Percentiles rank a stretch among this genome's conserved stretches.
These are phyloP conservation scores for Geotrypetes seraphini DNA, from an alignment of 2,797 vertebrate species.

Conservation along the genomic window DNA sequence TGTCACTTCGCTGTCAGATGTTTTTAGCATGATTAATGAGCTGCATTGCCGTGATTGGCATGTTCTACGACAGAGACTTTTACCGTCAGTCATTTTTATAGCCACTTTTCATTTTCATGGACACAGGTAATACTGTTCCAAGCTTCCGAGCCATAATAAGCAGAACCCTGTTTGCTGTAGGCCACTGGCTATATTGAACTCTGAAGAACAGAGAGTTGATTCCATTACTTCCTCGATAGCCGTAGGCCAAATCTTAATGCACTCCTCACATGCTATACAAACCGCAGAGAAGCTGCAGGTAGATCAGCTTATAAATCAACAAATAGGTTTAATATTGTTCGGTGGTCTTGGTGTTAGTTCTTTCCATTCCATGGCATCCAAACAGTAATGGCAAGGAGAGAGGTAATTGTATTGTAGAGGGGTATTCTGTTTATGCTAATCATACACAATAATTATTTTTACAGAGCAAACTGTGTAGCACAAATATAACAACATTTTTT, in stretches of 20 bases:
- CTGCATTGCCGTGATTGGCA: slow-evolving; percentile 13
- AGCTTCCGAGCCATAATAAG: background rate
- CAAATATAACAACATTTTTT: no score
- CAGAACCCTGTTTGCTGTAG: slow-evolving; percentile 9
- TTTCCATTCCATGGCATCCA: no score
- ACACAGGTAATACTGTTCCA: background rate
- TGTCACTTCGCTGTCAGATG: slow-evolving; percentile 23
- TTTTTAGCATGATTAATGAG: slow-evolving; percentile 33
- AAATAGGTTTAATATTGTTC: background rate
- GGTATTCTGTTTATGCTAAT: no score
- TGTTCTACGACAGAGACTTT: slow-evolving; percentile 24
- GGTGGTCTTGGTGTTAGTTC: background rate
- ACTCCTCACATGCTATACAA: no score
- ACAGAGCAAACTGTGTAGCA: no score
- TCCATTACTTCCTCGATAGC: slow-evolving; percentile 5
- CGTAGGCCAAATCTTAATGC: slow-evolving; percentile 9
- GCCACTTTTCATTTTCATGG: slow-evolving; percentile 25
- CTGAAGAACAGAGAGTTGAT: slow-evolving; percentile 1
- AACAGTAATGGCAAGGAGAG: no score
- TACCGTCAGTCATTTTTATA: slow-evolving; percentile 26
- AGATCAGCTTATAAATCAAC: background rate
- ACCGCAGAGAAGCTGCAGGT: background rate
- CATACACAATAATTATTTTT: no score
- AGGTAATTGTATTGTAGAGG: no score
- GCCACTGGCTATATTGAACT: slow-evolving; percentile 9